Evolutionary conservation across 2,797 vertebrate genomes (phyloP), one percentile per base, ranked within the genome.

Genomic region (Sebastes diploproa): DNA sequence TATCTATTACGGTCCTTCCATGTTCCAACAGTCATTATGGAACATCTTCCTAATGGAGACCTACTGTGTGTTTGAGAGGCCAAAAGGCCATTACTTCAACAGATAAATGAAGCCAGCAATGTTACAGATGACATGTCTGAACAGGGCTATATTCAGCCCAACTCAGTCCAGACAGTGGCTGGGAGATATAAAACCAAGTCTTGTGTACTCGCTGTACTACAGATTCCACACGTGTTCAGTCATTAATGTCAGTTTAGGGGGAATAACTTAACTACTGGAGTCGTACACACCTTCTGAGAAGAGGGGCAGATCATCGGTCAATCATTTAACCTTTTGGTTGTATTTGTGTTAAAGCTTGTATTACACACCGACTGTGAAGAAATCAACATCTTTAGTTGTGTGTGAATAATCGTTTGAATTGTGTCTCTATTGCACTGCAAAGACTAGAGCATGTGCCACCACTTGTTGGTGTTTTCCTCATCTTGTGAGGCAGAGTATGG

Each of bases 1-100:
- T 12, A 64, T 81, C 63, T 58, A 70, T 77, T 80, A 22, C 1
- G 6, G 32, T 30, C 55, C 65, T 65, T 52, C 70, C 46, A 60
- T 46, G n/a, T 77, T 46, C 6, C 7, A 77, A 58, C 62, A 65
- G 75, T 82, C 64, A 42, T 72, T 77, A 69, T 22, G 36, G 13
- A 36, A 34, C 62, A 50, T 36, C 61, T 65, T 50, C 62, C 50
- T 68, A 80, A 80, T 76, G 70, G 42, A 75, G 72, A 71, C 36
- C 75, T 27, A 46, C 42, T 46, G 42, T 46, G 4, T 25, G 34
- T 54, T 71, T 72, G 36, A 52, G 50, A 18, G 72, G 55, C 30
- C 32, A 72, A 79, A 72, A 59, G 50, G 30, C 34, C 72, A 73
- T 77, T 68, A 50, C 56, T 65, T 34, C 14, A 58, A 29, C 8